Conservation (phyloP, 2,113 vertebrate genomes). For the Neogobius melanostomus region DNA sequence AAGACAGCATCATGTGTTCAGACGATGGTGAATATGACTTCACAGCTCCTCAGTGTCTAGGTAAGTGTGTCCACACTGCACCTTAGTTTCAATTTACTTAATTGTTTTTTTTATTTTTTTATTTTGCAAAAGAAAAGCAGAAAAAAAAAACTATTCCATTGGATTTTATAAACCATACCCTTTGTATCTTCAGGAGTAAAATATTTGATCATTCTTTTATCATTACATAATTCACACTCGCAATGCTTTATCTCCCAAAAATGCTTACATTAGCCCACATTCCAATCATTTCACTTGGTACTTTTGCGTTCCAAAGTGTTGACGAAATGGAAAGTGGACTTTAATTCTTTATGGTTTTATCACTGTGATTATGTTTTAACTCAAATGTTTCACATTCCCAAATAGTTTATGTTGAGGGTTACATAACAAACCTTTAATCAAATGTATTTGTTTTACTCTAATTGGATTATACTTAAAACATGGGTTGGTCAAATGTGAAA, state of each 20-base stretch:
- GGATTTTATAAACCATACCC: too few relatives aligned
- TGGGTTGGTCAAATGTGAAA: background rate
- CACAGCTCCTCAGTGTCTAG: conserved; percentile 55
- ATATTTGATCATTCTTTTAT: background rate
- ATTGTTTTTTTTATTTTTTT: too few relatives aligned
- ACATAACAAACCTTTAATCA: background rate
- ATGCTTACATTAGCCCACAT: background rate
- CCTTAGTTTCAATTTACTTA: too few relatives aligned
- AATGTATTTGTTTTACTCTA: background rate
- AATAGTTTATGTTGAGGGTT: too few relatives aligned
- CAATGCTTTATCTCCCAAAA: background rate
- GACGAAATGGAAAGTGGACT: background rate
- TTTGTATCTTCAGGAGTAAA: too few relatives aligned
- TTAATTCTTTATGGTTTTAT: background rate
- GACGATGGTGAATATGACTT: conserved; percentile 34
- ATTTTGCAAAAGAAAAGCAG: too few relatives aligned
- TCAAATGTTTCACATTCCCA: background rate
- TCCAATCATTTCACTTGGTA: background rate
- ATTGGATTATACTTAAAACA: background rate
- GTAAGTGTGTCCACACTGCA: conserved; percentile 34
- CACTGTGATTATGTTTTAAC: background rate
- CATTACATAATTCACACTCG: background rate
- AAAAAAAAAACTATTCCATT: too few relatives aligned
- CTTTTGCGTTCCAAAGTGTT: background rate
- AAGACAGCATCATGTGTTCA: conserved; percentile 19